Evolutionary conservation across 2,113 vertebrate species (phyloP), one percentile per base, ranked within the genome.

Genomic region (Ictalurus furcatus): DNA sequence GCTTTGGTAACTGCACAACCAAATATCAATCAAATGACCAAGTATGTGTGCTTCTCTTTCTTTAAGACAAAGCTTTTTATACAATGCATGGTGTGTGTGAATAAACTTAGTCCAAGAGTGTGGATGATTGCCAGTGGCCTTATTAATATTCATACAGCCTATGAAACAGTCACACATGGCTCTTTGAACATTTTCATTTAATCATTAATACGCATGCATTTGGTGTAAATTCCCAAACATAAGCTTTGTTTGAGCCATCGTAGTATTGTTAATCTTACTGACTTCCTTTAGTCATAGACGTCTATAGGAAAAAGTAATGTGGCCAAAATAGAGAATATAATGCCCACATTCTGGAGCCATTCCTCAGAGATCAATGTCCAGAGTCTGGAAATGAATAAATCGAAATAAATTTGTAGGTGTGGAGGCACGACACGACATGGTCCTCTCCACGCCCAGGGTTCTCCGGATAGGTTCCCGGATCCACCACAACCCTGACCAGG

Each of bases 91-190:
- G 44, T 88, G 52, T 48, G 23, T 16, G 25, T 44, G 74, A 80
- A 89, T 89, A 85, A 88, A 84, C 56, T 79, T n/a, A n/a, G 30
- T 40, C 56, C 71, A 67, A 67, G 73, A 63, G 73, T 78, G 63
- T 89, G 84, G 84, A 40, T 17, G 30, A 69, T 17, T 76, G 88
- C 84, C 88, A 89, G 21, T 84, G 21, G 28, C 71, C 87, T 88
- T 54, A 84, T 88, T 84, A 76, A 74, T 88, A 84, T 88, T 88
- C 65, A 88, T 74, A 84, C 37, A 56, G 63, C 21, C 61, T 81
- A 80, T 80, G 54, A n/a, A 79, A 67, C 17, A 17, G 8, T 56
- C n/a, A 87, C 30, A 54, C 61, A 81, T 34, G 30, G 44, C 78
- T 69, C n/a, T 54, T 65, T 56, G 44, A 54, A 37, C 37, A 17